Base-by-base conservation (phyloP, 1,140 invertebrate species). In the Adoxophyes honmai region DNA sequence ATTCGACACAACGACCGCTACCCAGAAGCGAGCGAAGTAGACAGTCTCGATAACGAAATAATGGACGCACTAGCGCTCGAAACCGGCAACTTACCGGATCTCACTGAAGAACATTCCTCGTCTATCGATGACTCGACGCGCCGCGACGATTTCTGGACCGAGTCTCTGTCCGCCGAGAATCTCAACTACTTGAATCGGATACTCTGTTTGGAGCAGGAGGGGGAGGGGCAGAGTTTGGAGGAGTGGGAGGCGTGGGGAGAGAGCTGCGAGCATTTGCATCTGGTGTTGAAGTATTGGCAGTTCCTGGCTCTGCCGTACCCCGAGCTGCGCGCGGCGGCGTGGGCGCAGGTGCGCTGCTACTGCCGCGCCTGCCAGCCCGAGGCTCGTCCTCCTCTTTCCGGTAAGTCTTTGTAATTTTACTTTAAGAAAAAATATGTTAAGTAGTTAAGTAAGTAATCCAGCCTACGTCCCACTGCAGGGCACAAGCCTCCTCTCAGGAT, bases 1-100 rank as follows among this genome's bases (percentile, higher is more conserved):
- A 86, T 83, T n/a, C 70, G 68, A 3, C 80, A 86, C 37, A 83
- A 86, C 52, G 82, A 86, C 52, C 68, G 75, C 1, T 86, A 86
- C 36, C 82, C 82, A 0, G 82, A 83, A 44, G 78, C 80, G 7
- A 75, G 62, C 28, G 79, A 81, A 5, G 74, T 79, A 0, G 82
- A 86, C 14, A 77, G 73, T 35, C 57, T 86, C 5, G 82, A 86
- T 15, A 76, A 74, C 21, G 82, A 81, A 38, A 77, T 86, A n/a
- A 76, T 83, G 69, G 75, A 78, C 13, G 82, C 73, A 0, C 55
- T 83, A 10, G 75, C 80, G 0, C 52, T 86, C 4, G 82, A 83
- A 16, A 70, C 75, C 0, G 77, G 77, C 3, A 81, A 81, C 33
- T 38, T 86, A 38, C 80, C 82, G 0, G 82, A 83, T 63, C 52